These are phyloP conservation scores for Manis javanica DNA, from an alignment of 2,797 vertebrate genomes.

Conservation along the genomic window DNA sequence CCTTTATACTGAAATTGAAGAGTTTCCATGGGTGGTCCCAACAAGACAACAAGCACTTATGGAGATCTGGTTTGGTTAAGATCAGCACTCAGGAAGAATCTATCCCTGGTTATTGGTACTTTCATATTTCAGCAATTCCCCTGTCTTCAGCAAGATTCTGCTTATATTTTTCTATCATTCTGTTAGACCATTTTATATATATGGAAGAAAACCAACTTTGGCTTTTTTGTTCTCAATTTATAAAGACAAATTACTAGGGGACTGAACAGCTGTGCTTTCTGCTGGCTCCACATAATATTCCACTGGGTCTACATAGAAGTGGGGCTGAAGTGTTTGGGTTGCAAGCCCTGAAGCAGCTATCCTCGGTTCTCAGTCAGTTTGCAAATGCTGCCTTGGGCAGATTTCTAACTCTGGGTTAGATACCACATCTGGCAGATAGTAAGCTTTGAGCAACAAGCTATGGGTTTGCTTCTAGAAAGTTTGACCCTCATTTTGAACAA, in stretches of 20 bases:
- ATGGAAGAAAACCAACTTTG: neutral
- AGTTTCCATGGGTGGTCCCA: neutral
- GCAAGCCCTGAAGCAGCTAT: neutral
- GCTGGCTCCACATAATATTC: neutral
- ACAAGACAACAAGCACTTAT: neutral
- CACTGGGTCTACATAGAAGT: neutral
- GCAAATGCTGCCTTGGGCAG: neutral
- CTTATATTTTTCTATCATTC: neutral
- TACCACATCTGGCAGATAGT: neutral
- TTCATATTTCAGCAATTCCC: neutral
- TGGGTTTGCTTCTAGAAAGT: constrained; percentile 44
- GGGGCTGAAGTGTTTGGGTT: neutral
- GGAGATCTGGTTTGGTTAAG: neutral
- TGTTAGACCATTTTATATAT: neutral
- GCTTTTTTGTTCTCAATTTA: neutral
- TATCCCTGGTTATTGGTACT: neutral
- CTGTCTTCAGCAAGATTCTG: constrained; percentile 33
- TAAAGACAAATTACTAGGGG: neutral
- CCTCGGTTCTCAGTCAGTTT: neutral
- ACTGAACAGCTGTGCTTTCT: neutral
- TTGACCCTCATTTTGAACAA: neutral
- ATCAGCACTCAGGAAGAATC: neutral
- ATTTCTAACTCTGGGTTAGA: constrained; percentile 35
- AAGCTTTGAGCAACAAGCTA: neutral
- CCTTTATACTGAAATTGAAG: constrained; percentile 10